Conservation (phyloP, 2,888 invertebrate genomes). For the Drosophila koepferae region DNA sequence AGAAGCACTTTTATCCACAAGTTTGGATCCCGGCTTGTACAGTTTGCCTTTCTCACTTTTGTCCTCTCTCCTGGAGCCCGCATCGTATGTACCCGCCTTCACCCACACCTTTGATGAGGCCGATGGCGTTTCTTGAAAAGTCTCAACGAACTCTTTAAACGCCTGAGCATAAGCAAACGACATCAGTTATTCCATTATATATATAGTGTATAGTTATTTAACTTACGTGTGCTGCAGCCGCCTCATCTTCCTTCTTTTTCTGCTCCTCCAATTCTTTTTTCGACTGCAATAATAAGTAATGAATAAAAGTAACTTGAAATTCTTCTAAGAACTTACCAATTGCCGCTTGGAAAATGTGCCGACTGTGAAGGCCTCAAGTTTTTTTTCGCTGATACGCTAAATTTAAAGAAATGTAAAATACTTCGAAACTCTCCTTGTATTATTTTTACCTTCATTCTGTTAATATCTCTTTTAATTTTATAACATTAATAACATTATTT, state of each 20-base stretch:
- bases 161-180: constrained; percentile 86
- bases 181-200: neutral
- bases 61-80: constrained; percentile 96
- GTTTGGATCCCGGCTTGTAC: constrained; percentile 95
- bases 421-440: neutral
- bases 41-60: constrained; percentile 94
- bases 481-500: constrained; percentile 1
- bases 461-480: neutral
- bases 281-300: constrained; percentile 83
- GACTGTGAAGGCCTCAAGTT: constrained; percentile 91
- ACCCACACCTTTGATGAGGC: constrained; percentile 97
- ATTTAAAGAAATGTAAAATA: constrained; percentile 16
- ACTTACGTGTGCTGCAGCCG: constrained; percentile 94
- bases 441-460: constrained; percentile 58
- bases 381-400: constrained; percentile 89
- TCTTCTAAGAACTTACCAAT: constrained; percentile 79
- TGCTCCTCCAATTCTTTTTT: constrained; percentile 94
- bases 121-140: constrained; percentile 95
- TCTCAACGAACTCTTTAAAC: constrained; percentile 98
- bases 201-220: neutral
- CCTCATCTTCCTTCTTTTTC: constrained; percentile 94
- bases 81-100: constrained; percentile 98
- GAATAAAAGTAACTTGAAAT: neutral
- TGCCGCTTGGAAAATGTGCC: constrained; percentile 89
- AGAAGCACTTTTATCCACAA: constrained; percentile 88